Percentiles rank a stretch among this genome's conserved stretches.
phyloP scores from a whole-genome alignment of 2,113 vertebrate genomes.

The Centropus unirufus region DNA sequence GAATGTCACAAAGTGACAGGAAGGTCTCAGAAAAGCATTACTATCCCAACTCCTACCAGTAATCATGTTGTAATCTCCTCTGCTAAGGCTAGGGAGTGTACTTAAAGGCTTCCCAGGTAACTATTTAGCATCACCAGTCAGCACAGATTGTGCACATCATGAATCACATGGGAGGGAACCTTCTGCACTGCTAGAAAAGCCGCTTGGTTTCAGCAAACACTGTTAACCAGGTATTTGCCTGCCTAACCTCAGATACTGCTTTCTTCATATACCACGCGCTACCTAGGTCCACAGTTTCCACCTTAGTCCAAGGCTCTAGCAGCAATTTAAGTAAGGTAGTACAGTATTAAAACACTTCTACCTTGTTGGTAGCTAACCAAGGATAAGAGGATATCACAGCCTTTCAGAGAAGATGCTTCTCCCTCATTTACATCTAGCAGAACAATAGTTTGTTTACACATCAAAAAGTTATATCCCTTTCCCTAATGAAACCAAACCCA shows the following conservation, averaged over 20 bases:
- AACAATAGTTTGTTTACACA: background rate
- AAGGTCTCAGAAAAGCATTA: background rate
- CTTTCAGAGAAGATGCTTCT: background rate
- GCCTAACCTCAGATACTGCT: background rate
- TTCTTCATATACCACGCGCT: background rate
- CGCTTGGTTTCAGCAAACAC: background rate
- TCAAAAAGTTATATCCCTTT: background rate
- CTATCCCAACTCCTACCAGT: background rate
- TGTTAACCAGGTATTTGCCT: background rate
- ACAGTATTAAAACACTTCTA: background rate
- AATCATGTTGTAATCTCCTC: background rate
- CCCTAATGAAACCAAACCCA: background rate
- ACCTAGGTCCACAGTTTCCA: background rate
- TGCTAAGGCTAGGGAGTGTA: background rate
- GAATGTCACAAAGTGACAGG: background rate
- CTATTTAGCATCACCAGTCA: background rate
- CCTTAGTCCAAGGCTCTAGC: background rate
- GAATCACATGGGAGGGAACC: background rate
- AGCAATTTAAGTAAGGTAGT: background rate
- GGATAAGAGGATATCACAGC: background rate
- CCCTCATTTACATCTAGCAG: background rate
- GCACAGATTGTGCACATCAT: background rate
- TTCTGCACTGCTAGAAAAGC: background rate
- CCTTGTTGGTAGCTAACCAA: background rate
- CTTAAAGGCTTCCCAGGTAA: background rate